These are phyloP conservation scores for Taphrorychus bicolor DNA, from an alignment of 2,888 invertebrate species.

Conservation along the genomic window DNA sequence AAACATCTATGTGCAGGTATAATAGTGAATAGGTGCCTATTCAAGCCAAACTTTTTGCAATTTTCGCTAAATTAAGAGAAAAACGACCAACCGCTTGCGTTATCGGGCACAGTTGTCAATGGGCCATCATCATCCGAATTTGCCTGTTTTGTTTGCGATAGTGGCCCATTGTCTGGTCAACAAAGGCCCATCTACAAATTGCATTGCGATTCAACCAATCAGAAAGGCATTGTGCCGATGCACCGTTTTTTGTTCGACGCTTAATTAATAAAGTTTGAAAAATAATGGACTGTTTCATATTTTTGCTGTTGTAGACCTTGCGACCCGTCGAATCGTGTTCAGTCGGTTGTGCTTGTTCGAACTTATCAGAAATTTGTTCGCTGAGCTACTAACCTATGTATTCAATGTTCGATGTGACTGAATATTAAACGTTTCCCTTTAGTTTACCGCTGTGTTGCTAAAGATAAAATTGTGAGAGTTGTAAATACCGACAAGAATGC, in stretches of 20 bases:
- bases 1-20: not conserved
- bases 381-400: too few species aligned
- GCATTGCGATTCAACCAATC: conserved; percentile 62
- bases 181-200: conserved; percentile 61
- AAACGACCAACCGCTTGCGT: conserved; percentile 21
- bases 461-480: too few species aligned
- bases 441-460: too few species aligned
- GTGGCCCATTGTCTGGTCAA: conserved; percentile 55
- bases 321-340: not conserved
- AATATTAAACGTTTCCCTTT: too few species aligned
- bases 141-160: conserved; percentile 60
- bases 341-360: not conserved
- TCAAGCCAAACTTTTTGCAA: conserved; percentile 36
- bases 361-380: too few species aligned
- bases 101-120: conserved; percentile 34
- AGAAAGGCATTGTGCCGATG: conserved; percentile 59
- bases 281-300: conserved; percentile 47
- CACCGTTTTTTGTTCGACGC: conserved; percentile 51
- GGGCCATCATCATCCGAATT: conserved; percentile 35
- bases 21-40: conserved; percentile 11
- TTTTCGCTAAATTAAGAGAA: conserved; percentile 41
- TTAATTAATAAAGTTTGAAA: conserved; percentile 56
- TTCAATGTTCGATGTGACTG: too few species aligned
- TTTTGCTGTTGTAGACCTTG: conserved; percentile 41
- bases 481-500: too few species aligned